phyloP scores from a whole-genome alignment of 2,888 invertebrate species.

The Aleiodes alternator region DNA sequence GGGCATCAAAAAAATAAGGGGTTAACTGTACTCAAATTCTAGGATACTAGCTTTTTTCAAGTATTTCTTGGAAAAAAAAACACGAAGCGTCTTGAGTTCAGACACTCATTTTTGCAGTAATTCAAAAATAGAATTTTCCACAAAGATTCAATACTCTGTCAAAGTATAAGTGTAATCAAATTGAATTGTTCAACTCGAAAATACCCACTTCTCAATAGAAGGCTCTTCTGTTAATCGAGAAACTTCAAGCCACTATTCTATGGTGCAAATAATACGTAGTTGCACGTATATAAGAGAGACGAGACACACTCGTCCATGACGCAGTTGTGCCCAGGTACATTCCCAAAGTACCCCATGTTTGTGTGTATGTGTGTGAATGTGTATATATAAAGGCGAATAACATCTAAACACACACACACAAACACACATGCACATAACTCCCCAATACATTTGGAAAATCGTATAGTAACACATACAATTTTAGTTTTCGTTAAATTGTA shows the following conservation, averaged over 20 bases:
- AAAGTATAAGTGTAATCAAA: conserved; percentile 9
- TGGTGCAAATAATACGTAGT: conserved; percentile 44
- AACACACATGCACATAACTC: background rate
- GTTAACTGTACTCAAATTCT: too few relatives aligned
- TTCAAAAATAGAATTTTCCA: too few relatives aligned
- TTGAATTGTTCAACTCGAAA: conserved; percentile 28
- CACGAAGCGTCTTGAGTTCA: too few relatives aligned
- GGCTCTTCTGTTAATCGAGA: conserved; percentile 43
- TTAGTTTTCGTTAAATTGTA: background rate
- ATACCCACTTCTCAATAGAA: conserved; percentile 38
- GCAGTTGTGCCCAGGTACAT: conserved; percentile 48
- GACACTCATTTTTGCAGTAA: too few relatives aligned
- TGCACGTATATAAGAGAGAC: conserved; percentile 27
- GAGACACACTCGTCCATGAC: conserved; percentile 48
- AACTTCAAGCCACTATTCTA: conserved; percentile 31
- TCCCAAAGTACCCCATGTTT: conserved; percentile 22
- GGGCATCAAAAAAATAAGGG: too few relatives aligned
- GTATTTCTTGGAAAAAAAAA: too few relatives aligned
- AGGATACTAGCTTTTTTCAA: too few relatives aligned
- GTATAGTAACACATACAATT: conserved; percentile 23
- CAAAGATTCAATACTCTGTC: background rate
- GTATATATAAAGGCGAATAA: background rate
- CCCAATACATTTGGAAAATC: conserved; percentile 37
- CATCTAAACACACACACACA: conserved; percentile 19
- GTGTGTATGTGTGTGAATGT: background rate